phyloP scores from a whole-genome alignment of 2,113 vertebrate species.

The Thermophis baileyi region DNA sequence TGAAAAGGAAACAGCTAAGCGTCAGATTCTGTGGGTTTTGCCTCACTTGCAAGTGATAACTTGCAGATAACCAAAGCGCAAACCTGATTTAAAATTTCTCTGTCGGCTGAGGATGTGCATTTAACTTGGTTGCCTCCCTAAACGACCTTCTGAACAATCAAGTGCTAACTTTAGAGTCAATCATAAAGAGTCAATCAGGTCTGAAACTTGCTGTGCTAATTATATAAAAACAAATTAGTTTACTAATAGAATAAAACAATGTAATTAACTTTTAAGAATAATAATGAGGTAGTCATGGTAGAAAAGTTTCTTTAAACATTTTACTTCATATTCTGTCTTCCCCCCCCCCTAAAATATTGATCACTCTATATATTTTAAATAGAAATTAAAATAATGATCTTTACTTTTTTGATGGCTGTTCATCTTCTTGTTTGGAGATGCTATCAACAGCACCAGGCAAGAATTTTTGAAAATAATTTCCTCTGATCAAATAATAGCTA shows the following conservation, averaged over 20 bases:
- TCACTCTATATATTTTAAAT: neutral
- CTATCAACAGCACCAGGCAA: neutral
- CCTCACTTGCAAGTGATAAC: neutral
- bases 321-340: neutral
- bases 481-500: neutral
- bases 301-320: neutral
- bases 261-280: neutral
- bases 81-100: neutral
- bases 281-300: neutral
- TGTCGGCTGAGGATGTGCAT: neutral
- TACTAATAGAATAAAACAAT: neutral
- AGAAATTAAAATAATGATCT: neutral
- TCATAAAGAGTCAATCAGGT: neutral
- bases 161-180: neutral
- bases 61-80: neutral
- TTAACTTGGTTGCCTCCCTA: neutral
- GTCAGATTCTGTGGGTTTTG: neutral
- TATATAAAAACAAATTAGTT: neutral
- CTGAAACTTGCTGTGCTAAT: neutral
- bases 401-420: neutral
- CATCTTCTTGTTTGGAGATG: neutral
- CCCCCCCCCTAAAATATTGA: neutral
- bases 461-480: neutral
- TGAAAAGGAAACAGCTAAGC: neutral
- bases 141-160: neutral